Conservation (phyloP, 2,888 invertebrate species). For the Brachyptera risi region DNA sequence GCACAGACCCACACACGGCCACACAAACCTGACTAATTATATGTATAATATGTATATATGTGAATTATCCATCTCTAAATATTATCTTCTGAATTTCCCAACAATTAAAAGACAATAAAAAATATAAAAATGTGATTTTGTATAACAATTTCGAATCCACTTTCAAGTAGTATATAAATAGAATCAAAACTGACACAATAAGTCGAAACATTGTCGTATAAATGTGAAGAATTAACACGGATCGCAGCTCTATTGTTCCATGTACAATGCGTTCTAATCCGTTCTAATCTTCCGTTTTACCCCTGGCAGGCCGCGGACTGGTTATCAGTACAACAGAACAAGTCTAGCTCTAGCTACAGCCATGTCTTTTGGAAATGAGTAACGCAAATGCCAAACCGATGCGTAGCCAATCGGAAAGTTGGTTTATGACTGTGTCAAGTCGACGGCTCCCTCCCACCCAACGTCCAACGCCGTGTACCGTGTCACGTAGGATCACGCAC, state of each 20-base stretch:
- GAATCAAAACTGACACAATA: too few species aligned
- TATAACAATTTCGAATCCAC: too few species aligned
- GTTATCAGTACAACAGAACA: not conserved
- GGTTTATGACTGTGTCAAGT: slow-evolving; percentile 32
- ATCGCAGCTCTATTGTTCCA: not conserved
- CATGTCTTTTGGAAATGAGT: slow-evolving; percentile 30
- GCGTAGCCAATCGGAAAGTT: slow-evolving; percentile 31
- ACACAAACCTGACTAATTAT: too few species aligned
- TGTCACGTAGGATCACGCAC: slow-evolving; percentile 22
- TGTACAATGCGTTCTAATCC: not conserved
- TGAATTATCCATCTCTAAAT: too few species aligned
- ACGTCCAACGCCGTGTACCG: not conserved
- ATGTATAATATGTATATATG: too few species aligned
- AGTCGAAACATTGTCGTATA: slow-evolving; percentile 1
- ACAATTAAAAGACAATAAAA: too few species aligned
- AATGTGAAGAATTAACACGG: slow-evolving; percentile 13
- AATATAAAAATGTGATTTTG: too few species aligned
- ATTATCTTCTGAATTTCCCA: too few species aligned
- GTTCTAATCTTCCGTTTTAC: slow-evolving; percentile 1
- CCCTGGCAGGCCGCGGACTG: not conserved
- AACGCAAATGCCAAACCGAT: slow-evolving; percentile 30
- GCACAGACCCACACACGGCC: too few species aligned
- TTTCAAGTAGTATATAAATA: too few species aligned
- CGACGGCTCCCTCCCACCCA: not conserved
- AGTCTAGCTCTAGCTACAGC: not conserved